Conservation (phyloP, 2,797 vertebrate genomes). For the Pangasius djambal region DNA sequence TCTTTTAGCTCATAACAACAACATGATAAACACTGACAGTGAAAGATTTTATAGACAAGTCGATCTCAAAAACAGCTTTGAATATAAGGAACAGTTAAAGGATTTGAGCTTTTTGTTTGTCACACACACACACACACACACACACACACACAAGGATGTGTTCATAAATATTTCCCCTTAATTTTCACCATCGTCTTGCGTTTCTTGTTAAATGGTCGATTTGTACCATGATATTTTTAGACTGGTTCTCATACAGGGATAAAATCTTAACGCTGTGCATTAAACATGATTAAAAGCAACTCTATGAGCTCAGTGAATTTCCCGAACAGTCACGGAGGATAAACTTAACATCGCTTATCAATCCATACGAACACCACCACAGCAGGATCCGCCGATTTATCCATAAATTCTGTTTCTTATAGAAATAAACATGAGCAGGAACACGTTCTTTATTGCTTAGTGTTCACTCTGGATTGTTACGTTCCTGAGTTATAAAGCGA, state of each 20-base stretch:
- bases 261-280: too few relatives aligned
- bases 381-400: too few relatives aligned
- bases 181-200: not conserved
- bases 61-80: not conserved
- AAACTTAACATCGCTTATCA: not conserved
- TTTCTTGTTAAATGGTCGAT: not conserved
- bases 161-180: not conserved
- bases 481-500: not conserved
- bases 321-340: not conserved
- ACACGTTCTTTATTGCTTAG: not conserved
- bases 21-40: not conserved
- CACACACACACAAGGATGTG: not conserved
- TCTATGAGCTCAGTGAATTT: not conserved
- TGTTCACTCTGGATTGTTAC: not conserved
- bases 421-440: too few relatives aligned
- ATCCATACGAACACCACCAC: too few relatives aligned
- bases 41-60: not conserved
- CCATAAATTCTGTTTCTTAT: too few relatives aligned
- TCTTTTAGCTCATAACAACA: not conserved
- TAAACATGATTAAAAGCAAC: not conserved
- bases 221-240: not conserved
- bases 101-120: not conserved
- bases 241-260: not conserved
- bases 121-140: not conserved
- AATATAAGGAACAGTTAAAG: not conserved